Evolutionary conservation across 2,113 vertebrate genomes (phyloP).

Genomic region (Leucoraja erinaceus): DNA sequence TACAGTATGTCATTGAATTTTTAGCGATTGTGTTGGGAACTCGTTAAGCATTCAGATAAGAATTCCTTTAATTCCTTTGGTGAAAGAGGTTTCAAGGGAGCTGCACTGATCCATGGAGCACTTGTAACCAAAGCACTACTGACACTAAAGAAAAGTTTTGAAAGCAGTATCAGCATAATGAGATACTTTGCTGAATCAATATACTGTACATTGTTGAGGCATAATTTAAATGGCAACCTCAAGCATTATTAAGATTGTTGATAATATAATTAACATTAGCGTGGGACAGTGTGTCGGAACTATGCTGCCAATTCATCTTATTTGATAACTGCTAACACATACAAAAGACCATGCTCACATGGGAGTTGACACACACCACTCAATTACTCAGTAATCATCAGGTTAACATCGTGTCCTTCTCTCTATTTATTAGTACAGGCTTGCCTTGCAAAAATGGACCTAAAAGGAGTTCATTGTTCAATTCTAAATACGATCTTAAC

Average conservation of each 20-base stretch:
- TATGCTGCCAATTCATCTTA: background rate
- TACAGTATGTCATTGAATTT: no score
- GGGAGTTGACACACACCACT: background rate
- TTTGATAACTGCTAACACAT: background rate
- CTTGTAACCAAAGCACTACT: background rate
- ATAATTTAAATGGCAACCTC: background rate
- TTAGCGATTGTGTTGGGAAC: background rate
- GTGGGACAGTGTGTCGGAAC: background rate
- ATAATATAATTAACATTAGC: background rate
- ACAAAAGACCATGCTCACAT: background rate
- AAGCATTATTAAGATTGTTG: conserved; percentile 27
- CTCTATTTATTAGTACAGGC: conserved; percentile 9
- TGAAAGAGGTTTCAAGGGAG: background rate
- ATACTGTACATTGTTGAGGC: background rate
- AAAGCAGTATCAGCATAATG: background rate
- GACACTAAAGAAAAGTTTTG: background rate
- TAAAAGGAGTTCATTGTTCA: conserved; percentile 24
- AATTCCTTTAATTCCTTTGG: conserved; percentile 6
- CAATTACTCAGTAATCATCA: background rate
- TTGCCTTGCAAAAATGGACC: background rate
- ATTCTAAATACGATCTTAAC: conserved; percentile 6
- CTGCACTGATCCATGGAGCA: background rate
- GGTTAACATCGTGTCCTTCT: background rate
- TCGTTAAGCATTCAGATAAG: background rate
- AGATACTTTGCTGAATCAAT: background rate